These are phyloP conservation scores for Corythoichthys haematopterus DNA, from an alignment of 2,113 vertebrate species.

Conservation along the genomic window DNA sequence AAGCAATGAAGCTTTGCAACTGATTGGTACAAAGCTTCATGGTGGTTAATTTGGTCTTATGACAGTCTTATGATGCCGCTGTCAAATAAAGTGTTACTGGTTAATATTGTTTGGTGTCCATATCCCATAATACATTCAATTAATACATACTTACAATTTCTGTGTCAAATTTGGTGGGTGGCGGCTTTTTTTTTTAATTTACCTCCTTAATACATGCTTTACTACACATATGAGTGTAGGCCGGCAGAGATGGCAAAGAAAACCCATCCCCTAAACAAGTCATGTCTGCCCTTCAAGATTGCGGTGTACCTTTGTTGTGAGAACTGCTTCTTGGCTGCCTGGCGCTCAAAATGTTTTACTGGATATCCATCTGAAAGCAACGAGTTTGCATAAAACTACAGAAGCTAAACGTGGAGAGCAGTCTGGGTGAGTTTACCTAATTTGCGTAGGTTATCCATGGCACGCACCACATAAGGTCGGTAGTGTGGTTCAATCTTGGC, in stretches of 20 bases:
- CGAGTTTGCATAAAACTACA: neutral
- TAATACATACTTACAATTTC: too few species aligned
- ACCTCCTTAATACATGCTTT: too few species aligned
- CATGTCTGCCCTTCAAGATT: neutral
- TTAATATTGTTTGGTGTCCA: too few species aligned
- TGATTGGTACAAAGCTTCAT: too few species aligned
- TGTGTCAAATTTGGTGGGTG: too few species aligned
- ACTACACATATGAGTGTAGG: too few species aligned
- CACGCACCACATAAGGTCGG: constrained; percentile 69
- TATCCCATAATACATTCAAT: too few species aligned
- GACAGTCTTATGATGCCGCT: too few species aligned
- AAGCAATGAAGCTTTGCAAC: too few species aligned
- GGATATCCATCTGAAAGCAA: constrained; percentile 65
- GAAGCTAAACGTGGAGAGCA: neutral
- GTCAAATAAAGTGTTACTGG: too few species aligned
- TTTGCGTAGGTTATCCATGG: constrained; percentile 70
- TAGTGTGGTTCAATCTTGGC: constrained; percentile 68
- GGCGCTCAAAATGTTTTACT: constrained; percentile 73
- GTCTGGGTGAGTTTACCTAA: constrained; percentile 56
- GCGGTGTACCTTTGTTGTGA: constrained; percentile 27
- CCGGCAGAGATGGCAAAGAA: neutral
- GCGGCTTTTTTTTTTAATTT: too few species aligned
- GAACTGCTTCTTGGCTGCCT: constrained; percentile 70
- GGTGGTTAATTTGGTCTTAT: too few species aligned
- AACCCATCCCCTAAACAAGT: neutral